Evolutionary conservation across 2,797 vertebrate species (phyloP).

Genomic region (Sebastes reedi): DNA sequence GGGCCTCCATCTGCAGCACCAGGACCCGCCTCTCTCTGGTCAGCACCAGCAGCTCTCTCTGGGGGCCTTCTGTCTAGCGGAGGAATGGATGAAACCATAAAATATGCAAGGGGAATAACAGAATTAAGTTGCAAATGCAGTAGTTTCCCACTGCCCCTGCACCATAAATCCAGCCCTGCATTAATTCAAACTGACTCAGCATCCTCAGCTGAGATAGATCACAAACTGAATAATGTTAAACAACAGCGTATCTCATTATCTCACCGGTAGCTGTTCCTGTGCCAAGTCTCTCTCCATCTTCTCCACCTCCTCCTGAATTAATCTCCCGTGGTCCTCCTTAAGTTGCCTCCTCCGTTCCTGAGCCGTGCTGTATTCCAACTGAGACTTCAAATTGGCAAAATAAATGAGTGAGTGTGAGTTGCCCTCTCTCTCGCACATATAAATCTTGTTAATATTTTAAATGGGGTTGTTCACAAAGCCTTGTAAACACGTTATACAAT

Average conservation of each 20-base stretch:
- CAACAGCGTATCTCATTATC: conserved; percentile 71
- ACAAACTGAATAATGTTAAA: conserved; percentile 59
- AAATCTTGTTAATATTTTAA: conserved; percentile 40
- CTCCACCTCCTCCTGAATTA: conserved; percentile 83
- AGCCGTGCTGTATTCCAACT: conserved; percentile 79
- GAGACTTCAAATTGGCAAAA: conserved; percentile 66
- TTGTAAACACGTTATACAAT: conserved; percentile 14
- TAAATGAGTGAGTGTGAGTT: conserved; percentile 27
- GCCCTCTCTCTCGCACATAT: conserved; percentile 15
- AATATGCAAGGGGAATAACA: conserved; percentile 28
- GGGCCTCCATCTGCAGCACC: conserved; percentile 84
- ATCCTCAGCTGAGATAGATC: conserved; percentile 55
- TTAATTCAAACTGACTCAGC: conserved; percentile 69
- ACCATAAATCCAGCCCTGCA: conserved; percentile 50
- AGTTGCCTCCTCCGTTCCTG: conserved; percentile 81
- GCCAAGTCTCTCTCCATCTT: conserved; percentile 80
- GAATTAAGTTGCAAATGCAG: conserved; percentile 51
- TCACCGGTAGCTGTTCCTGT: conserved; percentile 73
- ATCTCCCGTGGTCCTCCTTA: conserved; percentile 79
- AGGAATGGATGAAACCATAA: conserved; percentile 9
- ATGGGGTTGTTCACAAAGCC: conserved; percentile 30
- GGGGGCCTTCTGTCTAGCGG: conserved; percentile 63
- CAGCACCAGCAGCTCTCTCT: conserved; percentile 74
- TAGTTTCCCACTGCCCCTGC: conserved; percentile 22
- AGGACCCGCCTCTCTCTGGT: conserved; percentile 77